Conservation (phyloP, 2,113 vertebrate genomes). For the Ceyx margarethae region DNA sequence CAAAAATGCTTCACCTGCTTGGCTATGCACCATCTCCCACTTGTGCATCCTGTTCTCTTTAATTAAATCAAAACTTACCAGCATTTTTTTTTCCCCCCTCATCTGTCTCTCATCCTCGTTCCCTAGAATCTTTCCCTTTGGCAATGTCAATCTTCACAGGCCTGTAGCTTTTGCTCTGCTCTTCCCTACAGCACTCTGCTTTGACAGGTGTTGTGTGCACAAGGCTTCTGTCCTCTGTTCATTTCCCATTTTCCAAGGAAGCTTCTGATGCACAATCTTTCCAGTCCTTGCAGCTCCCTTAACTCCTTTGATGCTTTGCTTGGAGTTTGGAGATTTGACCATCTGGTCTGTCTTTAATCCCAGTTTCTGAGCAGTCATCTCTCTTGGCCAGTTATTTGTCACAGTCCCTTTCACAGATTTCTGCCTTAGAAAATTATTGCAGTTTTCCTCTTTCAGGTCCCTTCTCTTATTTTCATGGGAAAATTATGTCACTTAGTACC, state of each 20-base stretch:
- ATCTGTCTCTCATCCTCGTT: background rate
- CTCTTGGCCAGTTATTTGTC: background rate
- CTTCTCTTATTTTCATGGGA: background rate
- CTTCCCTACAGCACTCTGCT: background rate
- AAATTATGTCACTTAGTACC: background rate
- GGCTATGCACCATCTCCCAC: background rate
- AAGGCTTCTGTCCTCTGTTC: background rate
- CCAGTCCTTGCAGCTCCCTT: background rate
- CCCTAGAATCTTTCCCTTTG: background rate
- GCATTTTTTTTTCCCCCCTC: background rate
- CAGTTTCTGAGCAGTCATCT: background rate
- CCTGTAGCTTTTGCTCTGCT: background rate
- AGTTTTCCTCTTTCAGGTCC: background rate
- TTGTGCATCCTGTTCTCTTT: slow-evolving; percentile 1
- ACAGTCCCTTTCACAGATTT: background rate
- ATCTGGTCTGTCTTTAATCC: slow-evolving; percentile 1
- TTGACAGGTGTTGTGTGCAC: background rate
- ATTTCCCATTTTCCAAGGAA: background rate
- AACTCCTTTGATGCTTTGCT: background rate
- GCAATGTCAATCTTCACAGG: background rate
- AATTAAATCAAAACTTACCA: background rate
- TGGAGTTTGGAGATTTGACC: background rate
- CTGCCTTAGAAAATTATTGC: background rate
- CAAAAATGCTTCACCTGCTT: background rate
- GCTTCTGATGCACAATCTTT: background rate